Evolutionary conservation across 2,113 vertebrate genomes (phyloP), one percentile per base, ranked within the genome.

Genomic region (Buteo buteo): DNA sequence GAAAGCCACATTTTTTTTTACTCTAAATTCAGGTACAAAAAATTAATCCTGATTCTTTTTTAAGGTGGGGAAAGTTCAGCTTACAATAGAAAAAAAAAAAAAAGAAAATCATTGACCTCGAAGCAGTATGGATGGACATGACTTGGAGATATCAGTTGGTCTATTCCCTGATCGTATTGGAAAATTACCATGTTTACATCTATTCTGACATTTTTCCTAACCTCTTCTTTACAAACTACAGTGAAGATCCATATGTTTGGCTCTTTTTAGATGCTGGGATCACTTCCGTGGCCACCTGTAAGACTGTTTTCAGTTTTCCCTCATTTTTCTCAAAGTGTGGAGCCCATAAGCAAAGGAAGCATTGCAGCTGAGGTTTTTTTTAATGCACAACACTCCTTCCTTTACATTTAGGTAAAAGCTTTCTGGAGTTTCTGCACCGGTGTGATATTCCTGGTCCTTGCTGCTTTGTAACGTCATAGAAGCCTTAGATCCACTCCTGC

Each of bases 121-220:
- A 64, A 32, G 16, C 28, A 29, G 1, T 28, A 26, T 67, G 22
- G 11, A 6, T 64, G 61, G 14, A 65, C 36, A 18, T 6, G 13
- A 29, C 14, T 47, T 67, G 40, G 65, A 79, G 14, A 16, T 13
- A 52, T 45, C 14, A 3, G 6, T 32, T 71, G 14, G 3, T 76
- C 11, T 59, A 9, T 29, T 94, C 16, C 16, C 16, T 5, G 1
- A 22, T 11, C 0, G 0, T 21, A 20, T 4, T n/a, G 16, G 16
- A 81, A 81, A 71, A 83, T 71, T 45, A 70, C n/a, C 82, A 15
- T 19, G 18, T 38, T 87, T 47, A 44, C 21, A 58, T 8, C 6
- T n/a, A 50, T 55, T 38, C n/a, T 44, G 17, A 50, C 2, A 11
- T 34, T 57, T 49, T 70, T 71, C 47, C n/a, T 55, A 64, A 29